Conservation (phyloP, 2,888 invertebrate species). For the Caenorhabditis sp. region DNA sequence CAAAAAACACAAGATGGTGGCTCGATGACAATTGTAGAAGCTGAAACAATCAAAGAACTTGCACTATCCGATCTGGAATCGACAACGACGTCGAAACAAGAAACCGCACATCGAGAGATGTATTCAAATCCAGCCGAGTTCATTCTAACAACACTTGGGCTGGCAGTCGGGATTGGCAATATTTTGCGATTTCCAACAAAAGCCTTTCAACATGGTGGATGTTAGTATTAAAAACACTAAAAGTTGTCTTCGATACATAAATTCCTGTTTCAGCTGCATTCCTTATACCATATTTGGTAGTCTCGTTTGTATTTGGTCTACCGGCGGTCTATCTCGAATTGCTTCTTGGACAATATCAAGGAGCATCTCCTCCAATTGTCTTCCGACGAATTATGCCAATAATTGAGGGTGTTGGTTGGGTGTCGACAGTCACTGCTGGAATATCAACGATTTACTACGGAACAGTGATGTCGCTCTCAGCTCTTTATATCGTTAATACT, state of each 20-base stretch:
- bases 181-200: constrained; percentile 46
- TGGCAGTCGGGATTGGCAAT: constrained; percentile 64
- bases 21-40: background rate
- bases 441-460: constrained; percentile 66
- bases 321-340: constrained; percentile 71
- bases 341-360: constrained; percentile 66
- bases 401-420: constrained; percentile 81
- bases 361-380: constrained; percentile 23
- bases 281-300: constrained; percentile 71
- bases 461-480: constrained; percentile 60
- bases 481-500: constrained; percentile 50
- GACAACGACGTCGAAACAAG: background rate
- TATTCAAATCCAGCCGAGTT: constrained; percentile 54
- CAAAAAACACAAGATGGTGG: background rate
- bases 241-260: background rate
- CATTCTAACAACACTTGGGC: constrained; percentile 57
- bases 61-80: background rate
- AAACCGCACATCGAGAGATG: constrained; percentile 4
- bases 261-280: constrained; percentile 66
- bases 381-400: constrained; percentile 30
- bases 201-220: constrained; percentile 49
- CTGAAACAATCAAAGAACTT: background rate
- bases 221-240: constrained; percentile 15
- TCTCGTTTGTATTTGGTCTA: constrained; percentile 70
- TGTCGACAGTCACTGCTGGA: constrained; percentile 91